A percentile compares a stretch with the other conserved stretches of the same genome.
Evolutionary conservation across 2,113 vertebrate genomes (phyloP).

Genomic region (Cricetomys ansorgei): DNA sequence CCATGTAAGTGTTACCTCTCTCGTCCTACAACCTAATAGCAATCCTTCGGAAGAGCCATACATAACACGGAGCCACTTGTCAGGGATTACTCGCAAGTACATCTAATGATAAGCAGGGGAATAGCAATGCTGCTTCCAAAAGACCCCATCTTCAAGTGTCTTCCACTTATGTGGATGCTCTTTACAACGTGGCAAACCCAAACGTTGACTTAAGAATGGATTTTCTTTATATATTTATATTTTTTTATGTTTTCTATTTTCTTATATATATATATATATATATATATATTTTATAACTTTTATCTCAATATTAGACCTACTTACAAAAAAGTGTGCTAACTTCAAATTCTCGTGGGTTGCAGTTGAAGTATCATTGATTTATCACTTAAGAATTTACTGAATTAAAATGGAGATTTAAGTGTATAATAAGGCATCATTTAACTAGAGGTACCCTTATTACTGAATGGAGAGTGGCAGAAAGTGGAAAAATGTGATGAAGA

Average conservation of each 20-base stretch:
- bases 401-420: not conserved
- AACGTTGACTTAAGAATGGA: slow-evolving; percentile 17
- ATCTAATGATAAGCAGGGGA: not conserved
- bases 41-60: not conserved
- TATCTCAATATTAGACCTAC: not conserved
- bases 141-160: not conserved
- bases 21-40: not conserved
- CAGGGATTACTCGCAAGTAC: not conserved
- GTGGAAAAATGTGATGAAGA: not conserved
- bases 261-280: too few relatives aligned
- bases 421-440: not conserved
- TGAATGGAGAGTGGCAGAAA: not conserved
- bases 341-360: not conserved
- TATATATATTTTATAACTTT: too few relatives aligned
- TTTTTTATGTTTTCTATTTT: too few relatives aligned
- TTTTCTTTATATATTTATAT: not conserved
- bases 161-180: not conserved
- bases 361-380: not conserved
- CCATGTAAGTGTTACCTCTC: not conserved
- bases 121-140: not conserved
- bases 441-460: not conserved
- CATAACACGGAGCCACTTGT: not conserved
- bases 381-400: not conserved
- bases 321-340: not conserved
- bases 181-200: not conserved